Evolutionary conservation across 2,113 vertebrate species (phyloP).

Genomic region (Pteronura brasiliensis): DNA sequence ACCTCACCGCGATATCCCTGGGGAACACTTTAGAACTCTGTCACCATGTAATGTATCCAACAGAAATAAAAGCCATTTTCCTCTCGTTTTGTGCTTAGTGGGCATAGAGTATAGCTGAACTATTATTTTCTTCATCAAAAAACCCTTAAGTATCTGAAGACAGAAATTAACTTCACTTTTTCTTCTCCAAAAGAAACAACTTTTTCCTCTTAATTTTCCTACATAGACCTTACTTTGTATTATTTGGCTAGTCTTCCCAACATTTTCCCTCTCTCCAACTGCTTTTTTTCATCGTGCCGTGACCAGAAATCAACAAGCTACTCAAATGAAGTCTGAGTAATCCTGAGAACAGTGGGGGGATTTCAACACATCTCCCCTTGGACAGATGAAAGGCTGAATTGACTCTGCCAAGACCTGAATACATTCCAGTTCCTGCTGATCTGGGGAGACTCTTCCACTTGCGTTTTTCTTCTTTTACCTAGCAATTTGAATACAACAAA

Average conservation of each 20-base stretch:
- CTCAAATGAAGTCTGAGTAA: conserved; percentile 45
- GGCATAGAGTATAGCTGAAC: background rate
- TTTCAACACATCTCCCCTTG: conserved; percentile 59
- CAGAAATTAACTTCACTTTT: conserved; percentile 33
- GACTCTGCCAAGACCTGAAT: conserved; percentile 48
- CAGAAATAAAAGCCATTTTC: background rate
- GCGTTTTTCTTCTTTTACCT: background rate
- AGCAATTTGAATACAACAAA: conserved; percentile 27
- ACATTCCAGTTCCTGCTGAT: conserved; percentile 41
- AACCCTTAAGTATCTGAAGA: background rate
- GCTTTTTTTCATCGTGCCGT: conserved; percentile 26
- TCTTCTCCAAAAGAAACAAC: conserved; percentile 13
- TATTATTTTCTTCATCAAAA: background rate
- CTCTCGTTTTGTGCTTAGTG: background rate
- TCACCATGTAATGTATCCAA: background rate
- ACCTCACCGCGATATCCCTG: background rate
- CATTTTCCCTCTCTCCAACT: background rate
- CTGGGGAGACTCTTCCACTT: background rate
- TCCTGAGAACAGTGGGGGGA: conserved; percentile 37
- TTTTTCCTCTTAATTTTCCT: conserved; percentile 18
- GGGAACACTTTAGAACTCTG: background rate
- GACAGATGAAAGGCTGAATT: conserved; percentile 16
- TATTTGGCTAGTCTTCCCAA: conserved; percentile 26
- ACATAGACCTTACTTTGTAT: conserved; percentile 37
- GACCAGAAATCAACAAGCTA: conserved; percentile 44